Base-by-base conservation (phyloP, 2,888 invertebrate species). In the Drosophila mayaguana region DNA sequence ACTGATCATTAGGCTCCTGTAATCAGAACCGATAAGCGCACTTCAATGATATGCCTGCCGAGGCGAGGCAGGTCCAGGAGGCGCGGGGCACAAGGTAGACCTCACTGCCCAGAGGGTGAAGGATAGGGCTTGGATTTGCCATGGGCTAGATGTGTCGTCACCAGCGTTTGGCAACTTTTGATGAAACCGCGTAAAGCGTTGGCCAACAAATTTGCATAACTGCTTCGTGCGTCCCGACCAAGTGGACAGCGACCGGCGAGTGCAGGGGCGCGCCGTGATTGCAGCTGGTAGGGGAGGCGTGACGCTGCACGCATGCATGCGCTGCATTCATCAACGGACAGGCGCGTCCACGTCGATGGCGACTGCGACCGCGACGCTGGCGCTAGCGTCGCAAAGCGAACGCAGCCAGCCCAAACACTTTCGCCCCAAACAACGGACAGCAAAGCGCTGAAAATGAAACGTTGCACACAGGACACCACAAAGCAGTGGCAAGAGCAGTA, bases 131-230 rank as follows among this genome's bases (percentile, higher is more conserved):
- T 40, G 22, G 42, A 8, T 18, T 40, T 20, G 54, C 32, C 42
- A 50, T 34, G 36, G 66, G 28, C 53, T 46, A 22, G 68, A 38
- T 60, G 85, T 67, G 83, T 72, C 65, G 83, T 54, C 62, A 62
- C 51, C 34, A 32, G 28, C 70, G 72, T 65, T 86, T 80, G 89
- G 77, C 83, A 76, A 88, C 81, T 83, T 88, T 83, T 85, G 89
- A 88, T 85, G 89, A 88, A 86, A 85, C 87, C 81, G 75, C 80
- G 87, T 81, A 80, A 78, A 83, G 73, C 75, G 76, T 48, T 42
- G 71, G 73, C 69, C 80, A 82, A 79, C 83, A 89, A 83, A 89
- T 85, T 89, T 88, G 88, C 85, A 81, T 88, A 82, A 81, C 88
- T 82, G 89, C 78, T 84, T 66, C 80, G 80, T 64, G 36, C 34